Percentiles rank a stretch among this genome's conserved stretches.
Conservation (phyloP, 35 echinoderm and acorn worm genomes). For the Eucidaris tribuloides region DNA sequence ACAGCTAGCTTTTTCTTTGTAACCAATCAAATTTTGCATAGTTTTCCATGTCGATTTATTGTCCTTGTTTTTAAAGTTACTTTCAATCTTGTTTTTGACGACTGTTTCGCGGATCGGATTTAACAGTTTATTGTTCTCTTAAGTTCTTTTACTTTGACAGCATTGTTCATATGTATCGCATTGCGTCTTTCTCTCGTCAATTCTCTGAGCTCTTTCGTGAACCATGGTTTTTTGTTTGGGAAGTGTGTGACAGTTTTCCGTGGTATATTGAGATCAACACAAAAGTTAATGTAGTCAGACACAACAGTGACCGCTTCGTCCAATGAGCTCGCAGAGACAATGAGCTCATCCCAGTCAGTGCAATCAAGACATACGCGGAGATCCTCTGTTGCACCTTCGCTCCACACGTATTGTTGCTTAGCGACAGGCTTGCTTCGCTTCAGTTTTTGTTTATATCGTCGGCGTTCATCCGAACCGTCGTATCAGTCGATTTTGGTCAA, state of each 20-base stretch:
- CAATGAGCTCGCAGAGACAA: background rate
- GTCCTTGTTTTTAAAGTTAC: conserved; percentile 38
- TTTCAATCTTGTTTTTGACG: conserved; percentile 20
- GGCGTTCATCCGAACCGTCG: too few relatives aligned
- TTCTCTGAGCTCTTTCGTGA: conserved; percentile 38
- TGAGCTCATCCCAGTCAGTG: conserved; percentile 38
- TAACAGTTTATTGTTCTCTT: too few relatives aligned
- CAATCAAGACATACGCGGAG: conserved; percentile 40
- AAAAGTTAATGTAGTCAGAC: conserved; percentile 39
- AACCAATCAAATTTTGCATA: background rate
- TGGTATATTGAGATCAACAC: background rate
- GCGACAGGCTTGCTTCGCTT: conserved; percentile 13
- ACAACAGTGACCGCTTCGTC: conserved; percentile 18
- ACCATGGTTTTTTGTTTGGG: conserved; percentile 58
- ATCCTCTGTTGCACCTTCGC: background rate
- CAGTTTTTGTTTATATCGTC: background rate
- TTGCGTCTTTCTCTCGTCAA: conserved; percentile 30
- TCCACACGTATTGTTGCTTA: too few relatives aligned
- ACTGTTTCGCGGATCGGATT: too few relatives aligned
- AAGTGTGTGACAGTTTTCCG: background rate
- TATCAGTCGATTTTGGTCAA: too few relatives aligned
- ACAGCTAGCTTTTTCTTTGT: background rate
- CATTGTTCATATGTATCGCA: background rate
- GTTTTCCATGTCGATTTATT: conserved; percentile 15
- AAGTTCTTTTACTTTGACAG: conserved; percentile 16